These are phyloP conservation scores for Lithophane leautieri DNA, from an alignment of 2,888 invertebrate genomes.

Conservation along the genomic window DNA sequence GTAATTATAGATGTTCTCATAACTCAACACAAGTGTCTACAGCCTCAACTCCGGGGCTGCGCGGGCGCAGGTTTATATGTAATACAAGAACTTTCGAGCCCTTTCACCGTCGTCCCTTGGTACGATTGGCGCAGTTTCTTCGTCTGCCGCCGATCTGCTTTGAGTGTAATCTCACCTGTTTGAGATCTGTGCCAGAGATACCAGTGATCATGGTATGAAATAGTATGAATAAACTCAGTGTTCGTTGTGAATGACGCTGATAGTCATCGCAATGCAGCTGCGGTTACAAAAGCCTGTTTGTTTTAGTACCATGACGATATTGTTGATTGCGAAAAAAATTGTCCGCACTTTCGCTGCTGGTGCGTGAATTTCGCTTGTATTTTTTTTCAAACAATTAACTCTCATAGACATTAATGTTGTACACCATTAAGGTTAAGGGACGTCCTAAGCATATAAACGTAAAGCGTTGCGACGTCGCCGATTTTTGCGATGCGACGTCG, in stretches of 20 bases:
- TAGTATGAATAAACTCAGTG: constrained; percentile 38
- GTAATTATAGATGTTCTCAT: constrained; percentile 33
- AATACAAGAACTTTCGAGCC: constrained; percentile 77
- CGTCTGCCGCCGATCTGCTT: constrained; percentile 64
- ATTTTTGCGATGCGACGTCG: too few relatives aligned
- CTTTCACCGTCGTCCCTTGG: constrained; percentile 80
- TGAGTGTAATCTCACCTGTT: constrained; percentile 62
- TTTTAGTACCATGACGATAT: constrained; percentile 36
- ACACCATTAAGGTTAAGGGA: too few relatives aligned
- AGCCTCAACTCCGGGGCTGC: constrained; percentile 47
- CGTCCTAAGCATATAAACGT: too few relatives aligned
- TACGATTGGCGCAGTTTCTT: constrained; percentile 64
- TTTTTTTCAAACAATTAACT: background rate
- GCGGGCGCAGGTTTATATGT: constrained; percentile 64
- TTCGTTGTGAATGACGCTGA: constrained; percentile 49
- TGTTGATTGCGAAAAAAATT: constrained; percentile 32
- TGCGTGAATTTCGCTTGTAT: constrained; percentile 6
- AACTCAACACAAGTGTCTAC: constrained; percentile 33
- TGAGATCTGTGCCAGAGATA: constrained; percentile 60
- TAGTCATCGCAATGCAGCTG: constrained; percentile 49
- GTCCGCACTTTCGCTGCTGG: constrained; percentile 23
- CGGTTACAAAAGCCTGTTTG: constrained; percentile 41
- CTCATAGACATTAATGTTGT: too few relatives aligned
- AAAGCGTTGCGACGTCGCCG: too few relatives aligned
- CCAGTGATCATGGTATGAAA: constrained; percentile 44